These are phyloP conservation scores for Hoplias malabaricus DNA, from an alignment of 2,113 vertebrate species.

Conservation along the genomic window DNA sequence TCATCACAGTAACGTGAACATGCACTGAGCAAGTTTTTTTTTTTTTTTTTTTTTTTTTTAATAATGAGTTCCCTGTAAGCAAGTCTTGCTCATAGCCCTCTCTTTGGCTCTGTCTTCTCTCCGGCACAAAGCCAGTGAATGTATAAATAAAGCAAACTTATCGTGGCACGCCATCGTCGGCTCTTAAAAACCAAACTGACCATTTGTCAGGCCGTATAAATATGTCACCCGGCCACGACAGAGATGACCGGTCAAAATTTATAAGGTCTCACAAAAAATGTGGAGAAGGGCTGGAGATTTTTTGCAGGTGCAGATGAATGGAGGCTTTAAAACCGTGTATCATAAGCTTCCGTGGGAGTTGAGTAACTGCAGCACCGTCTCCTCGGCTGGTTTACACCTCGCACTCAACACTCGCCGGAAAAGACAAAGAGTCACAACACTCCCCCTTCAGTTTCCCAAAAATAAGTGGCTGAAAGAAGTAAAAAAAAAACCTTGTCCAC, in stretches of 20 bases:
- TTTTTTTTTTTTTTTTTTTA: too few species aligned
- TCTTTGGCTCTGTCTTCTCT: neutral
- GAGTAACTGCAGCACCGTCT: constrained; percentile 15
- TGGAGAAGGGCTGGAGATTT: neutral
- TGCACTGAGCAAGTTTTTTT: too few species aligned
- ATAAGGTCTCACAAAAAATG: neutral
- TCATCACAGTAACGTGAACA: too few species aligned
- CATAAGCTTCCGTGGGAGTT: constrained; percentile 23
- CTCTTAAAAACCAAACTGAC: constrained; percentile 19
- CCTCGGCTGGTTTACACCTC: constrained; percentile 1
- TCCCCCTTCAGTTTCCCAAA: neutral
- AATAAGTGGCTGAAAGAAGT: neutral
- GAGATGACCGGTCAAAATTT: constrained; percentile 24
- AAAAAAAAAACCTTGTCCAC: neutral
- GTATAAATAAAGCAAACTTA: constrained; percentile 35
- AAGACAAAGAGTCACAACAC: neutral
- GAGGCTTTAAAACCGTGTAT: constrained; percentile 22
- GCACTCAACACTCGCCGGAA: neutral
- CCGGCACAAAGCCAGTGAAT: constrained; percentile 3
- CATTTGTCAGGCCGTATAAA: constrained; percentile 21
- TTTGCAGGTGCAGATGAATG: neutral
- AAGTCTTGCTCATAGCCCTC: constrained; percentile 1
- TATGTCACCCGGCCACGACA: neutral
- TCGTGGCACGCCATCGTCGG: constrained; percentile 2
- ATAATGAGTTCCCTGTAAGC: too few species aligned